A percentile compares a stretch with the other conserved stretches of the same genome.
These are phyloP conservation scores for Halocynthia aurantium DNA, from an alignment of 23 tunicate genomes.

Conservation along the genomic window DNA sequence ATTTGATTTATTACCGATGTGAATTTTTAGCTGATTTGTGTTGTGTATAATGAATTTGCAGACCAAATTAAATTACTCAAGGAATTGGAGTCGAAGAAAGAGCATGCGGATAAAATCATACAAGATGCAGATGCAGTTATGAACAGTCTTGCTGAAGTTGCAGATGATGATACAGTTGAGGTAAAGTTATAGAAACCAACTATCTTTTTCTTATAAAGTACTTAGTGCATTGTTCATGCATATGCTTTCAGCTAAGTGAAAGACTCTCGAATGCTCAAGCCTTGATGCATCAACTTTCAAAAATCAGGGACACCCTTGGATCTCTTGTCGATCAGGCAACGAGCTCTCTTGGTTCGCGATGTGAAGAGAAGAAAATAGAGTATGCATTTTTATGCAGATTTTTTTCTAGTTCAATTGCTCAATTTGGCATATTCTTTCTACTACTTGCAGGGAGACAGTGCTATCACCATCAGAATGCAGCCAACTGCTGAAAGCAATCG, in stretches of 20 bases:
- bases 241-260: constrained; percentile 20
- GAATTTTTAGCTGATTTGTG: neutral
- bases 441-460: neutral
- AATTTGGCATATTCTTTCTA: neutral
- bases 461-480: constrained; percentile 2
- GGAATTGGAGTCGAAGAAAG: constrained; percentile 12
- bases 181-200: neutral
- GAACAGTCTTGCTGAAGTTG: constrained; percentile 12
- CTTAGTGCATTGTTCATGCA: neutral
- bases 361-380: no score
- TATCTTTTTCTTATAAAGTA: neutral
- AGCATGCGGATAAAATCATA: constrained; percentile 16
- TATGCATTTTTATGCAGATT: neutral
- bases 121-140: constrained; percentile 24
- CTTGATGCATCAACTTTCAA: constrained; percentile 23
- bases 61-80: neutral
- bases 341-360: constrained; percentile 6
- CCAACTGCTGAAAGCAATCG: neutral
- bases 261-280: constrained; percentile 25
- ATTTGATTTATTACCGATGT: no score
- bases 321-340: constrained; percentile 29
- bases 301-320: constrained; percentile 35
- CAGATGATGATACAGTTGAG: constrained; percentile 16
- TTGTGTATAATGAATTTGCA: neutral
- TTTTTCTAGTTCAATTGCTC: neutral